Evolutionary conservation across 2,797 vertebrate species (phyloP).

Genomic region (Cyclura pinguis): DNA sequence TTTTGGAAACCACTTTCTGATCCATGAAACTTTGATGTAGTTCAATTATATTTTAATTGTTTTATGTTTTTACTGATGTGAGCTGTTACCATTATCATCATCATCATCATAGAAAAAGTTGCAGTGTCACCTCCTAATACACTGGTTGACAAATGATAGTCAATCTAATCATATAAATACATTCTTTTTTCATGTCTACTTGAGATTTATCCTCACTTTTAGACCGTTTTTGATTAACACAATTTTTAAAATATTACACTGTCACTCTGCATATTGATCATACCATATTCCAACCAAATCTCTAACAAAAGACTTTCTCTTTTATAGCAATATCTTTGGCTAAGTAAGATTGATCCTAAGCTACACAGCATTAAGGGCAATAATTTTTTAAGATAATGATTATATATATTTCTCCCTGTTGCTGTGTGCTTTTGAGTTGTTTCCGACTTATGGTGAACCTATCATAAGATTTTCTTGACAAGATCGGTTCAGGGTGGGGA

Average conservation of each 20-base stretch:
- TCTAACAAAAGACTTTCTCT: not conserved
- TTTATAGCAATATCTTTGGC: not conserved
- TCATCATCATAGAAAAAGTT: not conserved
- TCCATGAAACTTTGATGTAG: too few species aligned
- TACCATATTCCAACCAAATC: not conserved
- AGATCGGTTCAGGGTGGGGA: too few species aligned
- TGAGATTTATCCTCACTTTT: not conserved
- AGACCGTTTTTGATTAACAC: not conserved
- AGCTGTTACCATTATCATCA: too few species aligned
- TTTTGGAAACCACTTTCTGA: not conserved
- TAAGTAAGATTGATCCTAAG: not conserved
- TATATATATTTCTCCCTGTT: not conserved
- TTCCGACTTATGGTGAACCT: too few species aligned
- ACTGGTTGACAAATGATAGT: not conserved
- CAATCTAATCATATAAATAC: not conserved
- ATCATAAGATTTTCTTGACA: too few species aligned
- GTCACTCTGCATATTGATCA: too few species aligned
- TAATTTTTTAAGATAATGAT: not conserved
- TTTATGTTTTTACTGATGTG: too few species aligned
- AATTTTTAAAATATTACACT: not conserved
- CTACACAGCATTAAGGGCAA: not conserved
- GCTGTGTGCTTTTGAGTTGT: too few species aligned
- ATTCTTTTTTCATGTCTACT: not conserved
- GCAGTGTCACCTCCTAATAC: not conserved
- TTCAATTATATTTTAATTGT: too few species aligned